A percentile compares a stretch with the other conserved stretches of the same genome.
Conservation (phyloP, 2,797 vertebrate genomes). For the Sebastes variabilis region DNA sequence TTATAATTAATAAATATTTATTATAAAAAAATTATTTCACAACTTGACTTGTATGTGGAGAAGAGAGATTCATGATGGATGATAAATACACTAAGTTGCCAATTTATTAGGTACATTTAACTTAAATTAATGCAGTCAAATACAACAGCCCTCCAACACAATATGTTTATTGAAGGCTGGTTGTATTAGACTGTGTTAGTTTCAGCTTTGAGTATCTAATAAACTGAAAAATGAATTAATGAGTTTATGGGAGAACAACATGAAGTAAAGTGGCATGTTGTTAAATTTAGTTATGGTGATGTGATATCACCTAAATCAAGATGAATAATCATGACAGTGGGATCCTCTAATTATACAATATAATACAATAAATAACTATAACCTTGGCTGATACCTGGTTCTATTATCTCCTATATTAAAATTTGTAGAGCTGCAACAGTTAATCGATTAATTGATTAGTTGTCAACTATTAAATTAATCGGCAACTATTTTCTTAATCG, state of each 20-base stretch:
- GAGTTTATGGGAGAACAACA: neutral
- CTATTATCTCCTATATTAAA: neutral
- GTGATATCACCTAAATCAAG: neutral
- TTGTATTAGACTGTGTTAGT: neutral
- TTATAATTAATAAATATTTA: too few species aligned
- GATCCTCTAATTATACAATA: neutral
- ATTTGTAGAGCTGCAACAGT: too few species aligned
- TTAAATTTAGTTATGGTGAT: neutral
- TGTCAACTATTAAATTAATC: too few species aligned
- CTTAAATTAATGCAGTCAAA: neutral
- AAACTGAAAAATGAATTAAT: neutral
- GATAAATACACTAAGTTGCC: neutral
- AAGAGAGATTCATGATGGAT: neutral
- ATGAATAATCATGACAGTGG: neutral
- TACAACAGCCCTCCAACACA: neutral
- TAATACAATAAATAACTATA: neutral
- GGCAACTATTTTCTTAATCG: accelerated
- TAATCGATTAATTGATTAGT: too few species aligned
- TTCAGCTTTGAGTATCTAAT: neutral
- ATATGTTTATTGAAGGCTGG: neutral
- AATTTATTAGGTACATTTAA: neutral
- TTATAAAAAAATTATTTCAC: too few species aligned
- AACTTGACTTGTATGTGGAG: neutral
- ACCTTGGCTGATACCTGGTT: neutral
- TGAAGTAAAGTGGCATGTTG: neutral